Percentiles rank a stretch among this genome's conserved stretches.
phyloP scores from a whole-genome alignment of 2,113 vertebrate genomes.

The Myocastor coypus region DNA sequence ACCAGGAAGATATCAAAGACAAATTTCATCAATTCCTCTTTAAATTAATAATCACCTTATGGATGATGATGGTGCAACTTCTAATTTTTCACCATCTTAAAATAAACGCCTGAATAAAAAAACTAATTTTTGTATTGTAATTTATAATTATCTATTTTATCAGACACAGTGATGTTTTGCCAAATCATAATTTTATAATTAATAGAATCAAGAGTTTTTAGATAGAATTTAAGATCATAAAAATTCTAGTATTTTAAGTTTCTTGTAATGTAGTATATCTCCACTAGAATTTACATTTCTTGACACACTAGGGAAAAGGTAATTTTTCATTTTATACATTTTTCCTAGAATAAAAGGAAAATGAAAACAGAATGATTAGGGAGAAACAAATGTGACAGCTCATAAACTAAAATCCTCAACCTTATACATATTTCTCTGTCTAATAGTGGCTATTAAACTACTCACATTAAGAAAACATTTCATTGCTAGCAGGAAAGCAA shows the following conservation, averaged over 20 bases:
- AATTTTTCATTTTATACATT: neutral
- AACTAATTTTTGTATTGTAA: constrained; percentile 19
- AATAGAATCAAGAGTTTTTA: neutral
- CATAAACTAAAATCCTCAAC: neutral
- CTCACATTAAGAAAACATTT: neutral
- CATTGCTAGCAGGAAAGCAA: neutral
- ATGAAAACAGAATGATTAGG: neutral
- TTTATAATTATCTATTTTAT: neutral
- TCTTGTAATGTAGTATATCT: neutral
- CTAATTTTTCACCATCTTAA: neutral
- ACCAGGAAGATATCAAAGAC: neutral
- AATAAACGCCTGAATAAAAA: constrained; percentile 6
- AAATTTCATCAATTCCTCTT: neutral
- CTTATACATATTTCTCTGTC: neutral
- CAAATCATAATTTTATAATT: constrained; percentile 18
- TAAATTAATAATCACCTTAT: neutral
- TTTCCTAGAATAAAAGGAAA: neutral
- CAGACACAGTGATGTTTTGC: neutral
- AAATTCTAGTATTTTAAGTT: constrained; percentile 30
- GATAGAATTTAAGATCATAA: neutral
- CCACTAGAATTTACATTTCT: neutral
- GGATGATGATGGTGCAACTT: neutral
- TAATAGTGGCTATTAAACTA: neutral
- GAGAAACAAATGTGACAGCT: neutral
- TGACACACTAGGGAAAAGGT: neutral